These are phyloP conservation scores for Lucilia cuprina DNA, from an alignment of 1,140 invertebrate species.

Conservation along the genomic window DNA sequence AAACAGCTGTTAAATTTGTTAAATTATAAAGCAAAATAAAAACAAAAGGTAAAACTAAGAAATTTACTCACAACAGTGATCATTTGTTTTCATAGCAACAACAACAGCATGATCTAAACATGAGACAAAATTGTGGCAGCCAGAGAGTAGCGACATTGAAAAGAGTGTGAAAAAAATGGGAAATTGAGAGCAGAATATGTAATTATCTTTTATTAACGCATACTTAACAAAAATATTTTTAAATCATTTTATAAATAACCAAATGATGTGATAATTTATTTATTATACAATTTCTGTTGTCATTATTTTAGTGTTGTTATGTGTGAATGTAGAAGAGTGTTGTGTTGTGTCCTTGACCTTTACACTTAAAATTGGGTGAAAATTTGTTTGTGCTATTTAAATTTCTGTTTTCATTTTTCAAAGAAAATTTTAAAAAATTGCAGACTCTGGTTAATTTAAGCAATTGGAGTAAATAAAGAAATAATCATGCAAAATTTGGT, in stretches of 20 bases:
- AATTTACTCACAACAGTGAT: background rate
- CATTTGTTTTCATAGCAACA: too few relatives aligned
- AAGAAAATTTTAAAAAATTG: too few relatives aligned
- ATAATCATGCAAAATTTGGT: too few relatives aligned
- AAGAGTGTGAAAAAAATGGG: too few relatives aligned
- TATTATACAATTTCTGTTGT: background rate
- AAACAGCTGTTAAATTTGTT: slow-evolving; percentile 7
- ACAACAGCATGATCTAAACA: too few relatives aligned
- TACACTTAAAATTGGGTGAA: background rate
- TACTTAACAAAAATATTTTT: background rate
- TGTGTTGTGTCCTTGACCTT: background rate
- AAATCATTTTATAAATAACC: background rate
- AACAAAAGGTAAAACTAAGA: background rate
- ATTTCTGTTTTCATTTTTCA: too few relatives aligned
- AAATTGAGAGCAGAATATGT: background rate
- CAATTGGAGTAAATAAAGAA: too few relatives aligned
- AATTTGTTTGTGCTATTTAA: too few relatives aligned
- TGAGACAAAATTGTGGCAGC: too few relatives aligned
- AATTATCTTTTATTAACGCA: background rate
- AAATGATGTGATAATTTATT: slow-evolving; percentile 12
- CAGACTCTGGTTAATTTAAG: too few relatives aligned
- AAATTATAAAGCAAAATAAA: background rate
- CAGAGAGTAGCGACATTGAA: too few relatives aligned
- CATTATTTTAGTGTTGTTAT: background rate
- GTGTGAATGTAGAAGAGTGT: background rate